Conservation (phyloP, 2,113 vertebrate species). For the Elanus axillaris region DNA sequence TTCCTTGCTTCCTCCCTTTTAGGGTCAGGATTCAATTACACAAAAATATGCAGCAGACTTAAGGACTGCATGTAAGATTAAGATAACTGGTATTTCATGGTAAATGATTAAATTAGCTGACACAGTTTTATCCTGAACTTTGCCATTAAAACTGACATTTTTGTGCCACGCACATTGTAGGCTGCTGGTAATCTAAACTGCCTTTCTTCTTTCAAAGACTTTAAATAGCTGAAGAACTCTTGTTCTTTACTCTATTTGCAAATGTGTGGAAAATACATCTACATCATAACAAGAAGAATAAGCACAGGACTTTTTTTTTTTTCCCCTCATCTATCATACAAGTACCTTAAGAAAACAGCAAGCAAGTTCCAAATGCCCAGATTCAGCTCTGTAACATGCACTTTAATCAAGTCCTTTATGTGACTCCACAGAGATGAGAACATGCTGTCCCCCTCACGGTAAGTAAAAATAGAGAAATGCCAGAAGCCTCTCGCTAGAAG, state of each 20-base stretch:
- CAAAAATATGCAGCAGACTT: constrained; percentile 47
- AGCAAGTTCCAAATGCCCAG: constrained; percentile 32
- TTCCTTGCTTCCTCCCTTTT: constrained; percentile 21
- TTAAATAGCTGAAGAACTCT: constrained; percentile 37
- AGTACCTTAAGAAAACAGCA: constrained; percentile 41
- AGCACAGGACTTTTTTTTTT: not conserved
- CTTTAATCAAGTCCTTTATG: constrained; percentile 33
- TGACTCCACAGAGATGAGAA: constrained; percentile 14
- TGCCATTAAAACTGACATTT: constrained; percentile 66
- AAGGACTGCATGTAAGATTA: constrained; percentile 59
- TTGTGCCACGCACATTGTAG: constrained; percentile 27
- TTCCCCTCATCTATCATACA: not conserved
- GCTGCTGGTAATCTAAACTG: constrained; percentile 57
- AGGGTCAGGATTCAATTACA: constrained; percentile 69
- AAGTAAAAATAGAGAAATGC: constrained; percentile 35
- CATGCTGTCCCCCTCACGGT: constrained; percentile 4
- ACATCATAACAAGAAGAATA: not conserved
- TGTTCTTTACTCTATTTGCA: constrained; percentile 43
- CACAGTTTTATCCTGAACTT: constrained; percentile 69
- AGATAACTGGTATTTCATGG: constrained; percentile 68
- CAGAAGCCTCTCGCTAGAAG: not conserved
- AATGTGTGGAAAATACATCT: constrained; percentile 15
- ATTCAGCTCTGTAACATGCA: not conserved
- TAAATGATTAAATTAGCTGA: constrained; percentile 74
- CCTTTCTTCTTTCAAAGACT: constrained; percentile 62